Evolutionary conservation across 2,797 vertebrate genomes (phyloP).

Genomic region (Pangasius djambal): DNA sequence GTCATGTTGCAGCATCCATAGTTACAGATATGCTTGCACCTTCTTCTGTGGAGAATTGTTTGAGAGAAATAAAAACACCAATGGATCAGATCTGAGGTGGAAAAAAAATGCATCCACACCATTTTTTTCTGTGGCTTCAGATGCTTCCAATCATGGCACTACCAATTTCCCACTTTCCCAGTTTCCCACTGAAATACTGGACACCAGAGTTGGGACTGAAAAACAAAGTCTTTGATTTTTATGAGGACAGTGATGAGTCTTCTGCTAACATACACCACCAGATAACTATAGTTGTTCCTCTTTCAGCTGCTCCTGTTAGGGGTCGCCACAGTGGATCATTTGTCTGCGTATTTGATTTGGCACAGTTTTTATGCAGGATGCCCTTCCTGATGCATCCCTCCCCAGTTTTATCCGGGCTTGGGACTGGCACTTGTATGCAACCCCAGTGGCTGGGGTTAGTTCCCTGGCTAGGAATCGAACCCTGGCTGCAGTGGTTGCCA

Average conservation of each 20-base stretch:
- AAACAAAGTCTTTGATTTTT: conserved; percentile 7
- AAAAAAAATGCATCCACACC: neutral
- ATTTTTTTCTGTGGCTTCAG: neutral
- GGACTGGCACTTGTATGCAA: no score
- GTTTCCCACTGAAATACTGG: conserved; percentile 18
- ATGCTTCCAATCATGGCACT: conserved; percentile 2
- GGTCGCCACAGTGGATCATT: no score
- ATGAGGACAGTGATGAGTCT: neutral
- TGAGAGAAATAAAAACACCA: neutral
- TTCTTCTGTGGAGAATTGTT: conserved; percentile 4
- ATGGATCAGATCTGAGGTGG: neutral
- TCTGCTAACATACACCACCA: neutral
- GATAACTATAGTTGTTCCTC: neutral
- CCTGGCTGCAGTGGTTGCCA: no score
- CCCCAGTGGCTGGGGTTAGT: no score
- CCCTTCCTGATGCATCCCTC: no score
- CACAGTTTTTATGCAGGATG: no score
- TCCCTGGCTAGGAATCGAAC: neutral
- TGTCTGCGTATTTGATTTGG: no score
- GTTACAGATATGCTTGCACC: conserved; percentile 23
- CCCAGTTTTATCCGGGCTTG: no score
- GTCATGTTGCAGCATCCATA: conserved; percentile 34
- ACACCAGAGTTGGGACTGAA: conserved; percentile 12
- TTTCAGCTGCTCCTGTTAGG: no score
- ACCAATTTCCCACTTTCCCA: conserved; percentile 14